A percentile compares a stretch with the other conserved stretches of the same genome.
These are phyloP conservation scores for Mormyrus iriodes DNA, from an alignment of 2,113 vertebrate genomes.

Conservation along the genomic window DNA sequence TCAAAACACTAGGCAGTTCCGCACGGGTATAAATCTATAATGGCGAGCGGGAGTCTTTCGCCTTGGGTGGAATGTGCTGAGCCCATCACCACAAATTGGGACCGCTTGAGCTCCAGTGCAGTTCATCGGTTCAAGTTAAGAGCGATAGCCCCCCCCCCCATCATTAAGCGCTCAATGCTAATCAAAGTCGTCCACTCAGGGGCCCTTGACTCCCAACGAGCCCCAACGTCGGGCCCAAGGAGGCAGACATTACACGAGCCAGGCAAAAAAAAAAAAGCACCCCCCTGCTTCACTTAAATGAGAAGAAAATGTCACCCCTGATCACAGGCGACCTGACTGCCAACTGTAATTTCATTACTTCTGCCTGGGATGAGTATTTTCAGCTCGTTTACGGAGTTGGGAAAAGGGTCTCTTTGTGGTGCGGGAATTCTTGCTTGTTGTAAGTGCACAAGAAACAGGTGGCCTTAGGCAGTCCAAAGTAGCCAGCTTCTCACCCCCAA, in stretches of 20 bases:
- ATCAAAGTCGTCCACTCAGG: slow-evolving; percentile 42
- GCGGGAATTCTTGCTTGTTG: neutral
- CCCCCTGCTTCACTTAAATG: slow-evolving; percentile 35
- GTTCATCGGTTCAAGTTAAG: slow-evolving; percentile 50
- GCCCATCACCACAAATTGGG: slow-evolving; percentile 66
- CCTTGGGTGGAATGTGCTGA: slow-evolving; percentile 29
- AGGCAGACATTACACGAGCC: slow-evolving; percentile 43
- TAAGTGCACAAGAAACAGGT: neutral
- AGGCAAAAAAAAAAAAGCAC: slow-evolving; percentile 30
- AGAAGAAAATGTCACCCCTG: slow-evolving; percentile 30
- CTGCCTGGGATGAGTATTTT: neutral
- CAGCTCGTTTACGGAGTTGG: neutral
- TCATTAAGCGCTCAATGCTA: slow-evolving; percentile 47
- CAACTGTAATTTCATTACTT: neutral
- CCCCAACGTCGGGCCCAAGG: slow-evolving; percentile 19
- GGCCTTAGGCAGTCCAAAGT: neutral
- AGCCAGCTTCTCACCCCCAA: neutral
- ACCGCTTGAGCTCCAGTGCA: slow-evolving; percentile 34
- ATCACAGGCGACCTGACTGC: neutral
- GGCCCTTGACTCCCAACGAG: slow-evolving; percentile 38
- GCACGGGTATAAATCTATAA: slow-evolving; percentile 39
- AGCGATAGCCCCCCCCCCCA: slow-evolving; percentile 19
- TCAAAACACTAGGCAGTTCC: slow-evolving; percentile 58
- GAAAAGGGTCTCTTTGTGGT: neutral
- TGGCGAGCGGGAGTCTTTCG: slow-evolving; percentile 34